These are phyloP conservation scores for Apoda limacodes DNA, from an alignment of 2,888 invertebrate species.

Conservation along the genomic window DNA sequence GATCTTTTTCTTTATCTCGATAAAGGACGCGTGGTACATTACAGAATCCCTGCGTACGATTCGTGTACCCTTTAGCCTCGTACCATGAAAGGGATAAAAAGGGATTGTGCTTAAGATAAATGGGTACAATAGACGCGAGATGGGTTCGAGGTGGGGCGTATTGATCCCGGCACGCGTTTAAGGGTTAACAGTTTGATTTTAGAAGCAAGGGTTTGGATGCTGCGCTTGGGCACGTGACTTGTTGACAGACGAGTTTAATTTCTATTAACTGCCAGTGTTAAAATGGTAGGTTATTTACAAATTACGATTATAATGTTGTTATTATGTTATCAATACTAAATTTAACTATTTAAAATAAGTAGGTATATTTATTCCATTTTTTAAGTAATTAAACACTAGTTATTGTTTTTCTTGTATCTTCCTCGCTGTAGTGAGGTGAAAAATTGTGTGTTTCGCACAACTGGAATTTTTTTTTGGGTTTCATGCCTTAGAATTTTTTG, in stretches of 20 bases:
- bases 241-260: slow-evolving; percentile 25
- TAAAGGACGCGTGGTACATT: slow-evolving; percentile 56
- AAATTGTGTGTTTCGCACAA: too few species aligned
- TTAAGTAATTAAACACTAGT: too few species aligned
- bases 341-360: too few species aligned
- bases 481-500: too few species aligned
- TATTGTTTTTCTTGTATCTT: too few species aligned
- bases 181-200: slow-evolving; percentile 40
- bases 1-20: slow-evolving; percentile 40
- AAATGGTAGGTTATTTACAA: too few species aligned
- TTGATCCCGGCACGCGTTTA: slow-evolving; percentile 60
- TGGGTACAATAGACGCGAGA: slow-evolving; percentile 33
- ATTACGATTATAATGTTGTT: too few species aligned
- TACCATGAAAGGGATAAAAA: slow-evolving; percentile 47
- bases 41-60: slow-evolving; percentile 63
- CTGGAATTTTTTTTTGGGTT: too few species aligned
- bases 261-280: too few species aligned
- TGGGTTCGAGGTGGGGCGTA: slow-evolving; percentile 41
- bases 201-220: slow-evolving; percentile 36
- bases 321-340: too few species aligned
- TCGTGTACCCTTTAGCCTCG: slow-evolving; percentile 50
- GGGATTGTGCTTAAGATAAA: slow-evolving; percentile 50
- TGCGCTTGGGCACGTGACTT: slow-evolving; percentile 47
- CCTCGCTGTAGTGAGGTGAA: too few species aligned
- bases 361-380: too few species aligned